Evolutionary conservation across 1,140 invertebrate species (phyloP), one percentile per base, ranked within the genome.

Genomic region (Charaxes varanes): DNA sequence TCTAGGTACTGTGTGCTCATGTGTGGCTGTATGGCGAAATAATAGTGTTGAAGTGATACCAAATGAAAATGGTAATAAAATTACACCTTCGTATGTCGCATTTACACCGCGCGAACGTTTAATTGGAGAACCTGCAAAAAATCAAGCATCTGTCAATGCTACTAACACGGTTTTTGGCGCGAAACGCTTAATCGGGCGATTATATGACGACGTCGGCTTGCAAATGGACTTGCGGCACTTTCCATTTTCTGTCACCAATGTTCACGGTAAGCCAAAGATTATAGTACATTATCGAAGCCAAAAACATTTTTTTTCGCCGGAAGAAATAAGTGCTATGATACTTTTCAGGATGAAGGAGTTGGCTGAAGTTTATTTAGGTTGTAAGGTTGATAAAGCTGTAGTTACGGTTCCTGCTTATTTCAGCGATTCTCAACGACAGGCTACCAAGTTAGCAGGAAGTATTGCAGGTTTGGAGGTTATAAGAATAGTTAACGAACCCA

Each of bases 41-140:
- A 92, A 91, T 12, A 88, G 89, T 62, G 91, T 94, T 2, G 93
- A 96, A 74, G 94, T 96, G 62, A 95, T 96, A 57, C 92, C 92
- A 55, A 95, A 95, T 62, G 94, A 95, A 57, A 91, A 94, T 73
- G 94, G 94, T 2, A 93, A 93, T 65, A 67, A 91, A 38, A 93
- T 91, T 12, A 93, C 91, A 19, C 92, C 91, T 1, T 87, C 89
- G 36, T 73, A 74, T 85, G 67, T 86, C 34, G 85, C 85, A 0
- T 88, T 88, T 59, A 84, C 88, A 26, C 49, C 86, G 6, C 91
- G 91, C 41, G 91, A 90, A 7, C 82, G 92, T 6, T 84, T 89
- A 26, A 92, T 90, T 45, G 88, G 91, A 24, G 92, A 94, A 50
- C 78, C 84, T 6, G 80, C 86, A 4, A 62, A 60, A 32, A 61